These are phyloP conservation scores for Thaumatotibia leucotreta DNA, from an alignment of 1,140 invertebrate genomes.

Conservation along the genomic window DNA sequence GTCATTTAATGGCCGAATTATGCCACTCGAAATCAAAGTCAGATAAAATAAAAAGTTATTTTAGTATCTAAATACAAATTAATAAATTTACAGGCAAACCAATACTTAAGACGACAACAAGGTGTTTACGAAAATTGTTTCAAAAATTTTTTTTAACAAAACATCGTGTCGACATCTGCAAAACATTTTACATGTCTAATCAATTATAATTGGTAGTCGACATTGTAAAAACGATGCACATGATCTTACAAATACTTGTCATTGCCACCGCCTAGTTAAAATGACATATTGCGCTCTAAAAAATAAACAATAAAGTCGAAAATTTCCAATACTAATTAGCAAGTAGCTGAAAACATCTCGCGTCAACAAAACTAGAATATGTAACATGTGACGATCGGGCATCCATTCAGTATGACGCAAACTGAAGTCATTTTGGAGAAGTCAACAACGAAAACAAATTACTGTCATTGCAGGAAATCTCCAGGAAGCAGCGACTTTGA, in stretches of 20 bases:
- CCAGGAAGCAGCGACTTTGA: background rate
- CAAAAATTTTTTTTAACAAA: no score
- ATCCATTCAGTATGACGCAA: constrained; percentile 1
- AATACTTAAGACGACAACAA: no score
- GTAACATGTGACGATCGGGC: background rate
- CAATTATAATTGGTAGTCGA: constrained; percentile 1
- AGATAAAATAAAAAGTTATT: no score
- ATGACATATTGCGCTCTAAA: background rate
- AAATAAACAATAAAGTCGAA: background rate
- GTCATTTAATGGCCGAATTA: no score
- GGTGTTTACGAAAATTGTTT: background rate
- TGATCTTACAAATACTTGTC: background rate
- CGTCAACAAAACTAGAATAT: background rate
- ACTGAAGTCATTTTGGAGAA: background rate
- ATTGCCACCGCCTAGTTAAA: background rate
- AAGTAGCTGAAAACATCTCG: background rate
- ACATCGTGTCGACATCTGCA: background rate
- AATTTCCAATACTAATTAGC: background rate
- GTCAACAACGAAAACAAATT: constrained; percentile 3
- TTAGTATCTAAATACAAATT: no score
- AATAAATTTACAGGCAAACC: no score
- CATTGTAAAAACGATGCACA: constrained; percentile 6
- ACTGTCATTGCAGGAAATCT: background rate
- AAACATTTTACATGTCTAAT: constrained; percentile 1
- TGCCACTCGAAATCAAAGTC: no score